Base-by-base conservation (phyloP, 2,113 vertebrate species). In the Panthera leo region DNA sequence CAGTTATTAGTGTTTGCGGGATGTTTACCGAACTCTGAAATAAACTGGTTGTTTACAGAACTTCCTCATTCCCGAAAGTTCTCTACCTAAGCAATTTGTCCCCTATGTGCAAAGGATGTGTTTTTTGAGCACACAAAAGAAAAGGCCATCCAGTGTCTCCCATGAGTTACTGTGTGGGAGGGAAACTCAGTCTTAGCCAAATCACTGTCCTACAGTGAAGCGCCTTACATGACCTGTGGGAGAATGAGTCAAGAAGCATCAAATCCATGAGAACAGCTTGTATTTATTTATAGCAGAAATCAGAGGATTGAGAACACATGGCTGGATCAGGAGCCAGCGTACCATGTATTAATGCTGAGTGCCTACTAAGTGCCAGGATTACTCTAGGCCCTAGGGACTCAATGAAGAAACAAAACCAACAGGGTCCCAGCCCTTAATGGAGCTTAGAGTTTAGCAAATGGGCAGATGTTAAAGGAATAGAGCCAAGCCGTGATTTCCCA, bases 161-260 rank as follows among this genome's bases (percentile, higher is more conserved):
- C 95, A 94, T 80, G 94, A 95, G 85, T 67, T 79, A 12, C 65
- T 91, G 58, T 70, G 97, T 98, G 90, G 97, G 97, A 97, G 95
- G 87, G 55, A 97, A 97, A 86, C 55, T 84, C 70, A 7, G 27
- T 67, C n/a, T 83, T 48, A 48, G 96, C 96, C 97, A 97, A 96
- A 61, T 84, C 85, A 58, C 68, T 76, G 27, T 97, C 87, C 96
- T 94, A 85, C 39, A 91, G 58, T 19, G 19, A 89, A 98, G 80
- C 12, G 85, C 92, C 92, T 97, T 83, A 45, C 42, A 16, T 68
- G 95, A 97, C 87, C 88, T 83, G 68, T 36, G 58, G 82, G 42
- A 95, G 85, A 89, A 95, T 94, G 87, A 96, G 84, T 96, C 95
- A 97, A 97, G 34, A 58, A 51, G 53, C 65, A 87, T 16, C 31